Conservation (phyloP, 2,888 invertebrate genomes). For the Luperina testacea region DNA sequence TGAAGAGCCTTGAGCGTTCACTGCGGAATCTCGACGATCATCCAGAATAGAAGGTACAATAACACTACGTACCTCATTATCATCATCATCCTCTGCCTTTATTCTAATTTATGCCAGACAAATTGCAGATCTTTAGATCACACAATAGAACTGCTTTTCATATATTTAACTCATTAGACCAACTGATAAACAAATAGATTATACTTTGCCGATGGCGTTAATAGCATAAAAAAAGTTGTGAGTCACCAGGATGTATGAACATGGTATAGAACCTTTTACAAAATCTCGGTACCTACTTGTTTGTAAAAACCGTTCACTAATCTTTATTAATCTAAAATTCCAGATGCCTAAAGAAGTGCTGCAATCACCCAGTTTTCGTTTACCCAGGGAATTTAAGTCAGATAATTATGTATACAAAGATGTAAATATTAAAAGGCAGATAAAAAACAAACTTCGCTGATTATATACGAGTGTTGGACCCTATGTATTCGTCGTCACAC, state of each 20-base stretch:
- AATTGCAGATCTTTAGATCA: not conserved
- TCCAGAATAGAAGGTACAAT: not conserved
- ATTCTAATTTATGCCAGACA: not conserved
- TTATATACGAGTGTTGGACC: constrained; percentile 36
- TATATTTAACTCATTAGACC: not conserved
- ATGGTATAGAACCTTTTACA: constrained; percentile 51
- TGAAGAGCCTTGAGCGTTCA: not conserved
- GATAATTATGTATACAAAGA: not conserved
- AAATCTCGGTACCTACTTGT: constrained; percentile 5
- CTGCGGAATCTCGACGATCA: not conserved
- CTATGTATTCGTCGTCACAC: constrained; percentile 57
- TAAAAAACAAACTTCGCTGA: constrained; percentile 40
- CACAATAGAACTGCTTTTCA: constrained; percentile 1
- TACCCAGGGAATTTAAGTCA: not conserved
- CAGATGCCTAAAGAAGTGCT: not conserved
- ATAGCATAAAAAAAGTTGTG: constrained; percentile 23
- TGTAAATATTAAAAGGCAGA: constrained; percentile 13
- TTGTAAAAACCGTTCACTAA: not conserved
- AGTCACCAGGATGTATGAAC: constrained; percentile 40
- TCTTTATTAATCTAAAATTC: not conserved
- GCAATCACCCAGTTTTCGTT: not conserved
- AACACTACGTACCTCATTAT: not conserved
- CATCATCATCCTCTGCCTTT: not conserved
- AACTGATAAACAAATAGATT: constrained; percentile 6
- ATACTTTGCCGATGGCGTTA: not conserved